phyloP scores from a whole-genome alignment of 2,113 vertebrate species.

The Sphaerodactylus townsendi region DNA sequence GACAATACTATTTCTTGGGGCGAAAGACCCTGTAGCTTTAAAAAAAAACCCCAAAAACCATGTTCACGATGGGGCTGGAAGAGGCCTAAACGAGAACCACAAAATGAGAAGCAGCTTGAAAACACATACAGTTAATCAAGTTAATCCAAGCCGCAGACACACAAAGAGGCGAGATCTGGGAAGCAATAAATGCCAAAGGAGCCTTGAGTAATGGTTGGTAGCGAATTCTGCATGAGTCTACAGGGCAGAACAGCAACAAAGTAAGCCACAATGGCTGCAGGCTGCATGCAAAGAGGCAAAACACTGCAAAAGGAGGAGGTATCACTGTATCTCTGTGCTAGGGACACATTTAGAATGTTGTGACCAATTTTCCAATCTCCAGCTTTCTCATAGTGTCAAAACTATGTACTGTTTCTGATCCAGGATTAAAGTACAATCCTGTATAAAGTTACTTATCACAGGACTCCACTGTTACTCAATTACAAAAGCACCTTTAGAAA shows the following conservation, averaged over 20 bases:
- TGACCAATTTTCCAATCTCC: constrained; percentile 23
- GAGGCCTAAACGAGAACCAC: constrained; percentile 62
- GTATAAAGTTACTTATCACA: background rate
- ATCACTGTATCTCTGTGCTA: constrained; percentile 19
- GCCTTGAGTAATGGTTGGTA: constrained; percentile 69
- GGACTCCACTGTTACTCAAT: background rate
- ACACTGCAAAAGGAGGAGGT: constrained; percentile 54
- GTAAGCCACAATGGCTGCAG: constrained; percentile 65
- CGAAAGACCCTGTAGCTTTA: constrained; percentile 12
- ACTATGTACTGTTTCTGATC: background rate
- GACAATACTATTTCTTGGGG: constrained; percentile 13
- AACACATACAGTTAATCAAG: constrained; percentile 64
- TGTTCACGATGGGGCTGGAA: background rate
- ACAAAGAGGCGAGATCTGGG: constrained; percentile 67
- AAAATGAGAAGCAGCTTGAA: constrained; percentile 70
- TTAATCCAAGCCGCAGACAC: constrained; percentile 69
- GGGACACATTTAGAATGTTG: constrained; percentile 50
- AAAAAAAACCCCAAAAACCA: background rate
- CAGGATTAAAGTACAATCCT: background rate
- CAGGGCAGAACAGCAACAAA: constrained; percentile 66
- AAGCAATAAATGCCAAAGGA: constrained; percentile 60
- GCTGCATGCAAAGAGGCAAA: constrained; percentile 54
- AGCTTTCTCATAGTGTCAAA: background rate
- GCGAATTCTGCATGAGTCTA: constrained; percentile 62
- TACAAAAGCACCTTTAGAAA: constrained; percentile 31